These are phyloP conservation scores for Helarctos malayanus DNA, from an alignment of 2,797 vertebrate species.

Conservation along the genomic window DNA sequence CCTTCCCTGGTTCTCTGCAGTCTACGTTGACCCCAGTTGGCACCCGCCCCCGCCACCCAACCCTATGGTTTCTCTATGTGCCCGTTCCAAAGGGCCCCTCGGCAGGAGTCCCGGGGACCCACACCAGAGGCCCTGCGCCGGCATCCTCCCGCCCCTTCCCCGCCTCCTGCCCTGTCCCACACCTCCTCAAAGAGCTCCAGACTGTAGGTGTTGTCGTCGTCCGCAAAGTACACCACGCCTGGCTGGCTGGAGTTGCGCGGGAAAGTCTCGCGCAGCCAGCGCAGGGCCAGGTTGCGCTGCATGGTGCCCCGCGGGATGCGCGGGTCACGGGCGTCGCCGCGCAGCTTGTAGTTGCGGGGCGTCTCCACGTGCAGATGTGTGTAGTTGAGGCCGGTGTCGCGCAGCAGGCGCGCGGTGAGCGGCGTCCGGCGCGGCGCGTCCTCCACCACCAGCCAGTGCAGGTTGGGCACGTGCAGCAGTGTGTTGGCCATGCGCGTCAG, in stretches of 20 bases:
- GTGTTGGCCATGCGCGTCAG: slow-evolving; percentile 97
- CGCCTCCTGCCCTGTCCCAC: slow-evolving; percentile 39
- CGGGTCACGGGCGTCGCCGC: slow-evolving; percentile 96
- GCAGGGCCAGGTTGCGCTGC: slow-evolving; percentile 97
- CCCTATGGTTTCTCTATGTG: rapidly evolving
- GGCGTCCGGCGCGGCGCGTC: slow-evolving; percentile 95
- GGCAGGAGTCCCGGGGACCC: too few species aligned
- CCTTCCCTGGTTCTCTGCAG: neutral
- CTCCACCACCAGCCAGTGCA: slow-evolving; percentile 99
- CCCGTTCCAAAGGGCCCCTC: neutral
- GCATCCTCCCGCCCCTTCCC: neutral
- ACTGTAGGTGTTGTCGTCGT: slow-evolving; percentile 98
- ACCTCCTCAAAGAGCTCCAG: slow-evolving; percentile 99
- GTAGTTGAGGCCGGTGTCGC: slow-evolving; percentile 97
- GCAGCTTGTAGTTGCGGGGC: slow-evolving; percentile 97
- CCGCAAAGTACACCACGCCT: slow-evolving; percentile 97
- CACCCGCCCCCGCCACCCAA: rapidly evolving
- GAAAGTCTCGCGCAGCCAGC: slow-evolving; percentile 98
- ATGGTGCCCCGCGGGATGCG: slow-evolving; percentile 98
- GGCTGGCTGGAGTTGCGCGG: slow-evolving; percentile 95
- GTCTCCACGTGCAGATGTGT: slow-evolving; percentile 99
- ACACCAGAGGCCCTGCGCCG: neutral
- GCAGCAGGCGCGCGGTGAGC: slow-evolving; percentile 95
- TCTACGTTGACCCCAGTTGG: neutral
- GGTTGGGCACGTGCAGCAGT: slow-evolving; percentile 96